Evolutionary conservation across 2,797 vertebrate genomes (phyloP), one percentile per base, ranked within the genome.

Genomic region (Peromyscus melanophrys): DNA sequence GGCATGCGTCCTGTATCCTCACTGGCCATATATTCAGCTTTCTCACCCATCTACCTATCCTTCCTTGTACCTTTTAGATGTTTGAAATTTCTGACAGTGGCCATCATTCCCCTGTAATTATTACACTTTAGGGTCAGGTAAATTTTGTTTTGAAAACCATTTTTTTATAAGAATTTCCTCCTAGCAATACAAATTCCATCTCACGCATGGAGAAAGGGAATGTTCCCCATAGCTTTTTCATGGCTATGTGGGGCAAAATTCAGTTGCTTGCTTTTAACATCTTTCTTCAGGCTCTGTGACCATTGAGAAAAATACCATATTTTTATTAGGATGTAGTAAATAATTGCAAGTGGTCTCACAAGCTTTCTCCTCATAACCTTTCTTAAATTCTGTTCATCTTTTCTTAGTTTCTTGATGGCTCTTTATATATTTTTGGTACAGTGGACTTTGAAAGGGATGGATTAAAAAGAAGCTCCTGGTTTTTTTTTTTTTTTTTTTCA

Each of bases 361-460:
- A 69, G 57, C 21, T 86, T 23, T 25, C 78, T 69, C 52, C 55
- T 71, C 12, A 63, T 71, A 61, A 37, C 6, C 4, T 73, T 85
- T 90, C 73, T 95, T 46, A 90, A 93, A 40, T 91, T 83, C 85
- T 23, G 63, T 92, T 97, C 19, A 89, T 6, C 21, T 93, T 94
- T 96, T 87, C 43, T 89, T 90, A 6, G 55, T 73, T 96, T 95
- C 40, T 91, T 92, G 61, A 49, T 87, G 84, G 90, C 55, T 93
- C 43, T 92, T 88, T 63, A 21, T 76, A n/a, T 96, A 84, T 95
- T 76, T 76, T 96, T 85, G 59, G 29, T 31, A 63, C 49, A 84
- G 4, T 92, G 10, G 29, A 1, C 23, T 95, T 94, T 93, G 34
- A 91, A 95, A 96, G 77, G 69, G n/a, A 2, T 71, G 2, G 5